Evolutionary conservation across 2,113 vertebrate species (phyloP), one percentile per base, ranked within the genome.

Genomic region (Spea multiplicata): DNA sequence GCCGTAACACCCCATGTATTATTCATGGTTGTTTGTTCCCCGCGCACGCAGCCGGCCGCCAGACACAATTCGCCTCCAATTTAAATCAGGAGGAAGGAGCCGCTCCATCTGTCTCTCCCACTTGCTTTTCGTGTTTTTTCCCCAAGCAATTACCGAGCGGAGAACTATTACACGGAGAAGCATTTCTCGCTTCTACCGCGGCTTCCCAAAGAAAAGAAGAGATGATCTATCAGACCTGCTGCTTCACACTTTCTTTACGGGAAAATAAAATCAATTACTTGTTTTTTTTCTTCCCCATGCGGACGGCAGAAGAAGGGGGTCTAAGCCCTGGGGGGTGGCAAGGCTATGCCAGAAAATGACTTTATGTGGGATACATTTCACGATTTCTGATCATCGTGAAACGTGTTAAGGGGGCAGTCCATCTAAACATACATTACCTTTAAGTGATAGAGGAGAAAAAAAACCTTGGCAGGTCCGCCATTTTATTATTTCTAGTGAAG

Each of bases 1-100:
- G 87, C 87, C 86, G 86, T 86, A 86, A 86, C 83, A 84, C 81
- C 85, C 75, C 62, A 89, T 90, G 86, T 85, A 88, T 89, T 86
- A 89, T 89, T 90, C 87, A 90, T 89, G 84, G 55, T 72, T 69
- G 76, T 0, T 1, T 77, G 66, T 59, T 77, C 67, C 10, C 47
- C 4, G 12, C 12, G 53, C 66, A 17, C 5, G 12, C 8, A 70
- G 48, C 53, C 75, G 68, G 30, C 66, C 75, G 75, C 52, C 75
- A 77, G 66, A 77, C 75, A 76, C 65, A 70, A 77, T 55, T 77
- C 75, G 70, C 55, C 75, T 62, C 66, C 75, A 70, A 77, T 76
- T 76, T 76, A 69, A 13, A 57, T 49, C 66, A 30, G 44, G 55
- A 62, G 17, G 68, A 76, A 75, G 83, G 82, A 83, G 57, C 0